phyloP scores from a whole-genome alignment of 1,140 invertebrate species.

The Drosophila prosaltans region DNA sequence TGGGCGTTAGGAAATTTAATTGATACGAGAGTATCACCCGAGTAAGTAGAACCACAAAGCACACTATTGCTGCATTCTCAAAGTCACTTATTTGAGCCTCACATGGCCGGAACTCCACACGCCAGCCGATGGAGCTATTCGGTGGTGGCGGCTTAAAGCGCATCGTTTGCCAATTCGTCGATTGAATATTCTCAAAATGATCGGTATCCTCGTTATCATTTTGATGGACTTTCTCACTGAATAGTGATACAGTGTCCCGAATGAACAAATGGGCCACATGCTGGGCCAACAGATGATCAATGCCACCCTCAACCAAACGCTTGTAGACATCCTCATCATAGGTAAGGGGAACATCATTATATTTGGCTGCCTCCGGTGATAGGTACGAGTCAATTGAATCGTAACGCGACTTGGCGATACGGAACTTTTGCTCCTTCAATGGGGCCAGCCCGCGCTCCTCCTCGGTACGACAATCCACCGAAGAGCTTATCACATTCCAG shows the following conservation, averaged over 20 bases:
- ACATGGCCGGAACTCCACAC: conserved; percentile 99
- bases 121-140: conserved; percentile 98
- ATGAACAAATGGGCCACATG: conserved; percentile 99
- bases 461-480: conserved; percentile 97
- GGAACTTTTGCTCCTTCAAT: conserved; percentile 90
- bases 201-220: conserved; percentile 97
- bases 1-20: conserved; percentile 98
- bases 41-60: conserved; percentile 98
- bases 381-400: conserved; percentile 99
- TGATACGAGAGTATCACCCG: conserved; percentile 98
- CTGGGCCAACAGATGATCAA: conserved; percentile 95
- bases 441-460: conserved; percentile 95
- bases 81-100: conserved; percentile 99
- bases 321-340: conserved; percentile 92
- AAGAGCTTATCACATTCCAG: conserved; percentile 97
- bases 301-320: conserved; percentile 92
- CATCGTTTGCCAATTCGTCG: conserved; percentile 99
- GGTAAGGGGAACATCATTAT: conserved; percentile 86
- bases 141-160: conserved; percentile 98
- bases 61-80: conserved; percentile 99
- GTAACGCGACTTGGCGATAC: conserved; percentile 98
- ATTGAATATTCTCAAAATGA: conserved; percentile 99
- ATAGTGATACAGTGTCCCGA: conserved; percentile 97
- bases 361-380: conserved; percentile 89
- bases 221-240: conserved; percentile 97